A percentile compares a stretch with the other conserved stretches of the same genome.
These are phyloP conservation scores for Epinotia brunnichana DNA, from an alignment of 2,888 invertebrate genomes.

Conservation along the genomic window DNA sequence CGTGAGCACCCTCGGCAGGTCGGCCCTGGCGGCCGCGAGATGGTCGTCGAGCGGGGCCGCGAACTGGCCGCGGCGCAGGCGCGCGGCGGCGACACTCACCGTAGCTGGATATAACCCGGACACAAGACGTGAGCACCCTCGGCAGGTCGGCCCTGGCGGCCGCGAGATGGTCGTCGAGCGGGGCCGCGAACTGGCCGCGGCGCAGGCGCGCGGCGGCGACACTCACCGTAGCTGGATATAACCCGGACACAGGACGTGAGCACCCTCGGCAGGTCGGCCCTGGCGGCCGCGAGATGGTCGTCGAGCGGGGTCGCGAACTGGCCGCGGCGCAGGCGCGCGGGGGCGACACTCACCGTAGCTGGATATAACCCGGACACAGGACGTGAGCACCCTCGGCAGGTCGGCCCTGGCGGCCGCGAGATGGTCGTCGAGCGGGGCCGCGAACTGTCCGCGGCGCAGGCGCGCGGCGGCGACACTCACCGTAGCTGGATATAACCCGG, in stretches of 20 bases:
- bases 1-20: constrained; percentile 94
- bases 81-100: constrained; percentile 5
- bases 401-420: constrained; percentile 93
- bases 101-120: constrained; percentile 2
- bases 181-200: constrained; percentile 91
- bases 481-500: constrained; percentile 87
- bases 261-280: constrained; percentile 93
- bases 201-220: too few relatives aligned
- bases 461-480: constrained; percentile 77
- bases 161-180: constrained; percentile 93
- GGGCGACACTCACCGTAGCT: constrained; percentile 6
- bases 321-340: too few relatives aligned
- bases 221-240: constrained; percentile 79
- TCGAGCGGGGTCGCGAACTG: constrained; percentile 95
- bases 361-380: constrained; percentile 1
- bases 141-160: constrained; percentile 90
- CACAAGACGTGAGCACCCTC: background rate
- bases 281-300: constrained; percentile 93
- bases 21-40: constrained; percentile 92
- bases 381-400: constrained; percentile 68
- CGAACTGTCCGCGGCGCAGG: constrained; percentile 93
- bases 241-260: constrained; percentile 96
- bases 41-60: constrained; percentile 96
- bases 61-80: constrained; percentile 90
- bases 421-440: constrained; percentile 90